Conservation (phyloP, 2,113 vertebrate genomes). For the Antechinus flavipes region DNA sequence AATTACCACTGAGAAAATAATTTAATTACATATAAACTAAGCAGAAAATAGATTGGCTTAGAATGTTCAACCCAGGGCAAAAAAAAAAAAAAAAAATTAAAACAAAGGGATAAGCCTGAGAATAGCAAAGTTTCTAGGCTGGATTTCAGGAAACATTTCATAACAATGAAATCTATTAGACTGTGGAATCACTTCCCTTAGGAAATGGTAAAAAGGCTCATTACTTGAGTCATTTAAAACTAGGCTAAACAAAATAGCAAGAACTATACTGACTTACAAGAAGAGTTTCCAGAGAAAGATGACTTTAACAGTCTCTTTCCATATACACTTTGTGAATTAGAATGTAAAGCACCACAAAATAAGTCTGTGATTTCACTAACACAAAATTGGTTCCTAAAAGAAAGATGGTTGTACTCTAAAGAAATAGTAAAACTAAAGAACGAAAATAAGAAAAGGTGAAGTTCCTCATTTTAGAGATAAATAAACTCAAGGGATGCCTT, state of each 20-base stretch:
- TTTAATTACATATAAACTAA: neutral
- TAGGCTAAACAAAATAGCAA: neutral
- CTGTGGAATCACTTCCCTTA: neutral
- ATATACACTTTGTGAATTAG: slow-evolving; percentile 11
- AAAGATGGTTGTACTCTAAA: neutral
- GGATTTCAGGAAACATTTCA: neutral
- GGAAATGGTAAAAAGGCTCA: neutral
- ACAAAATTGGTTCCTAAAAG: neutral
- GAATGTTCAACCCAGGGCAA: neutral
- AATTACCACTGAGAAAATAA: neutral
- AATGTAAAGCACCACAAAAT: neutral
- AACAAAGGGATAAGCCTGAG: neutral
- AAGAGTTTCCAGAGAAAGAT: neutral
- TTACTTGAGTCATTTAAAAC: neutral
- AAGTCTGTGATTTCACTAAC: neutral
- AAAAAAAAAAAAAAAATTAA: neutral
- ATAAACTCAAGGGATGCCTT: slow-evolving; percentile 16
- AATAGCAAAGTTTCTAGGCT: neutral
- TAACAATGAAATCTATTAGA: slow-evolving; percentile 8
- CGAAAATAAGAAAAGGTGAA: slow-evolving; percentile 5
- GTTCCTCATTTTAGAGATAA: slow-evolving; percentile 53
- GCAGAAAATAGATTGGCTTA: neutral
- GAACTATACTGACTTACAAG: neutral
- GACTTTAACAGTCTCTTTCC: slow-evolving; percentile 2
- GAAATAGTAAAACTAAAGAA: neutral